Conservation (phyloP, 2,888 invertebrate genomes). For the Leptopterna dolabrata region DNA sequence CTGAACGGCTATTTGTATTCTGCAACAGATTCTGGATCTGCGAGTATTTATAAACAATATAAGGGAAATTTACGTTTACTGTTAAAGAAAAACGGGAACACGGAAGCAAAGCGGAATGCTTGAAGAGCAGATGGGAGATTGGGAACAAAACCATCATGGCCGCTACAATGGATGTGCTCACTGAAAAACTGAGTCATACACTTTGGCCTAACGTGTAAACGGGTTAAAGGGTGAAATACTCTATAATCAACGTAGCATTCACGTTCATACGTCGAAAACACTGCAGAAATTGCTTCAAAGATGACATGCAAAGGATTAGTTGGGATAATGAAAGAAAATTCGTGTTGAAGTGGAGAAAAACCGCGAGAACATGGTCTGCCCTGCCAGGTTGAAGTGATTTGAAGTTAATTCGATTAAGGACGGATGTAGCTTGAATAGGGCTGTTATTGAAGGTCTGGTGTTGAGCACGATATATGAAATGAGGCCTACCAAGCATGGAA, state of each 20-base stretch:
- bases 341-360: neutral
- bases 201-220: neutral
- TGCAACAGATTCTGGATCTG: too few species aligned
- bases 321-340: neutral
- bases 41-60: too few species aligned
- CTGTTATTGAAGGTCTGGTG: neutral
- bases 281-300: neutral
- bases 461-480: neutral
- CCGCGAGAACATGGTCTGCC: neutral
- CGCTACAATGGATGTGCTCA: conserved; percentile 29
- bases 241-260: neutral
- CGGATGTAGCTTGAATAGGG: neutral
- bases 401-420: neutral
- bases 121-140: conserved; percentile 17
- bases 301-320: neutral
- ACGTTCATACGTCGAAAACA: neutral
- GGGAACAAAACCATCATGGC: conserved; percentile 39
- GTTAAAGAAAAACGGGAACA: neutral
- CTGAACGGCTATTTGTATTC: too few species aligned
- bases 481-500: neutral
- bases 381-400: neutral
- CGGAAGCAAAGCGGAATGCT: conserved; percentile 10
- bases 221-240: neutral
- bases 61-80: too few species aligned
- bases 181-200: conserved; percentile 16